Conservation (phyloP, 2,888 invertebrate genomes). For the Pantelozetes paolii region DNA sequence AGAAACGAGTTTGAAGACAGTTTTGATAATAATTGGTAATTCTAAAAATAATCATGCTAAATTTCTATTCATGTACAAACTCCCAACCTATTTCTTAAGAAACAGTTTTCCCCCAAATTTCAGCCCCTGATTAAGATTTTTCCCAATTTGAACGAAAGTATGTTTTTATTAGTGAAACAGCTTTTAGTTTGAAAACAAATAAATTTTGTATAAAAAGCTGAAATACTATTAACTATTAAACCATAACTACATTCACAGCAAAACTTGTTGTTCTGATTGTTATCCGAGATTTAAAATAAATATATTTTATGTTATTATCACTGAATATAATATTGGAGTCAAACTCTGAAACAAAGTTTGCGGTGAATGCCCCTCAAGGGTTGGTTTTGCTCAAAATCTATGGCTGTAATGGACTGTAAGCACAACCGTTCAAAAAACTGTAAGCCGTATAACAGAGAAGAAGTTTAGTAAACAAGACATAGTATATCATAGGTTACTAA, state of each 20-base stretch:
- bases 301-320: neutral
- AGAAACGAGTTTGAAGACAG: too few relatives aligned
- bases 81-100: too few relatives aligned
- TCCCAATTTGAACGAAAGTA: slow-evolving; percentile 3
- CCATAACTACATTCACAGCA: too few relatives aligned
- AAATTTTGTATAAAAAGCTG: too few relatives aligned
- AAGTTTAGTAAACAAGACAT: neutral
- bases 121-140: neutral
- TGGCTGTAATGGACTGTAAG: neutral
- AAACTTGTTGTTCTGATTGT: neutral
- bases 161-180: neutral
- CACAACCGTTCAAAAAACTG: neutral
- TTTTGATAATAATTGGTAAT: too few relatives aligned
- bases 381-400: slow-evolving; percentile 28
- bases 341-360: slow-evolving; percentile 8
- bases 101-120: too few relatives aligned
- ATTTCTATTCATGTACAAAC: too few relatives aligned
- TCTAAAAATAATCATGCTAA: too few relatives aligned
- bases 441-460: slow-evolving; percentile 3
- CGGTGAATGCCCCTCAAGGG: slow-evolving; percentile 38
- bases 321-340: neutral
- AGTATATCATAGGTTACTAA: neutral
- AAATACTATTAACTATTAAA: too few relatives aligned
- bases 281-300: neutral
- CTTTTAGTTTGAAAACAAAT: too few relatives aligned